Conservation (phyloP, 2,888 invertebrate species). For the Ametastegia equiseti region DNA sequence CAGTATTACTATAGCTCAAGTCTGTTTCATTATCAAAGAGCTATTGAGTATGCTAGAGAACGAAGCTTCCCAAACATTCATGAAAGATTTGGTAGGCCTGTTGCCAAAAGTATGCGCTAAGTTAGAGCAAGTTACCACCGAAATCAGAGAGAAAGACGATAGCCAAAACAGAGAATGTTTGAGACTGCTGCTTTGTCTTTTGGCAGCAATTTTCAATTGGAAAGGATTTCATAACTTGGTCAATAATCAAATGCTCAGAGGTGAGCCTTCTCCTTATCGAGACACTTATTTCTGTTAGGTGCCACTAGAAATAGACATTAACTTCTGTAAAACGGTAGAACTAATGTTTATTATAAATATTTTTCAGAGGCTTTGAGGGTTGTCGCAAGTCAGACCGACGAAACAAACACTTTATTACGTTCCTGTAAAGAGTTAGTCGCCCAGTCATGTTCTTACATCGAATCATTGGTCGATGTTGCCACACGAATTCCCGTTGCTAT, state of each 20-base stretch:
- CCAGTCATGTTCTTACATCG: conserved; percentile 72
- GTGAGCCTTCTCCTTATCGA: conserved; percentile 57
- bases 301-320: background rate
- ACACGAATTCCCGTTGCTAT: conserved; percentile 71
- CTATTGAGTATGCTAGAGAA: conserved; percentile 67
- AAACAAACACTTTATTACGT: conserved; percentile 62
- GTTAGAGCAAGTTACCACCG: conserved; percentile 72
- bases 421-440: conserved; percentile 71
- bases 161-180: conserved; percentile 75
- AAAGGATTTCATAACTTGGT: conserved; percentile 79
- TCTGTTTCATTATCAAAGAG: conserved; percentile 72
- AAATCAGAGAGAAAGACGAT: conserved; percentile 62
- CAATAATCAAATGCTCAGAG: conserved; percentile 67
- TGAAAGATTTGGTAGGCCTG: conserved; percentile 72
- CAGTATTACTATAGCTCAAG: conserved; percentile 67
- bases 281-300: background rate
- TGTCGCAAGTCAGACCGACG: conserved; percentile 66
- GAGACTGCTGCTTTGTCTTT: conserved; percentile 78
- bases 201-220: conserved; percentile 82
- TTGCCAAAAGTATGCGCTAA: conserved; percentile 76
- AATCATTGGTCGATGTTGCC: conserved; percentile 71
- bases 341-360: no score
- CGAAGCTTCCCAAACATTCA: conserved; percentile 61
- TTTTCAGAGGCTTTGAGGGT: conserved; percentile 67
- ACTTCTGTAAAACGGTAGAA: no score